Evolutionary conservation across 2,888 invertebrate genomes (phyloP), one percentile per base, ranked within the genome.

Genomic region (Yponomeuta evonymella): DNA sequence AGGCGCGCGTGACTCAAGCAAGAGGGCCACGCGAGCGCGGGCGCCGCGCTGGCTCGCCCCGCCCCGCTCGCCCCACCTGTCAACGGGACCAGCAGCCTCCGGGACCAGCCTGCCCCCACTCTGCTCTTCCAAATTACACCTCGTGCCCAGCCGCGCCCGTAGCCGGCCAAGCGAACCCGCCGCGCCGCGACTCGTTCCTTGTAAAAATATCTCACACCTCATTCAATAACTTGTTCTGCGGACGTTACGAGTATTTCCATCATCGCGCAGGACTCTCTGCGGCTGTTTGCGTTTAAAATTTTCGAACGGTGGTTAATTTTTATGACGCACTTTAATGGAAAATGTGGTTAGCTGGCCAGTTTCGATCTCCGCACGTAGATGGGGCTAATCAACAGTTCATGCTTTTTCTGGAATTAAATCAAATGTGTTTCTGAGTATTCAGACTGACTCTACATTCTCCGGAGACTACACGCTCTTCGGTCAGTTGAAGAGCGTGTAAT

Each of bases 1-100:
- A 88, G 89, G 88, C 89, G 91, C 90, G 90, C 91, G 91, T 92
- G 91, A 92, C 88, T 91, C 89, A 84, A 85, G 88, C 90, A 88
- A 87, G 90, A 89, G 88, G 88, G 89, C 89, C 90, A 90, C 91
- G 91, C 90, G 90, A 89, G 88, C 77, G 88, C 89, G 89, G 88
- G 89, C 89, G 87, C 88, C 85, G 82, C 78, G 77, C 79, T 76
- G 79, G 76, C 78, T 78, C 75, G 75, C 76, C 73, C 80, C 77
- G 78, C 76, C 74, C 76, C 75, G 71, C 72, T 74, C 80, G 82
- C 80, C 80, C 78, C 83, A 85, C 83, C 84, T 85, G 84, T 83
- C 85, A 83, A 77, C 84, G 68, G 70, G 77, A 81, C 79, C 76
- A 58, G 76, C 67, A 67, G 67, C 43, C 79, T 78, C 78, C 76